A percentile compares a stretch with the other conserved stretches of the same genome.
Conservation (phyloP, 2,888 invertebrate species). For the Stegana nigrithorax region DNA sequence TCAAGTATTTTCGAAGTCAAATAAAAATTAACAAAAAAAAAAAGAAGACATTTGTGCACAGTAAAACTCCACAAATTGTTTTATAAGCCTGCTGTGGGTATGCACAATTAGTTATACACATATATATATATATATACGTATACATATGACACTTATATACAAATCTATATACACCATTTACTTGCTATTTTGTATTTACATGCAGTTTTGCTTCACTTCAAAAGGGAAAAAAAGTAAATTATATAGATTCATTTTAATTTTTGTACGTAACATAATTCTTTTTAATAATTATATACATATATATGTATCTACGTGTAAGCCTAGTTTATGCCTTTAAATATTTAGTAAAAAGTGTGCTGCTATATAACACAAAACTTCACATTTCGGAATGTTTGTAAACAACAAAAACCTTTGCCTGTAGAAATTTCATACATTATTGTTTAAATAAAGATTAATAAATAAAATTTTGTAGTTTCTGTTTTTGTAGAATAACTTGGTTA, state of each 20-base stretch:
- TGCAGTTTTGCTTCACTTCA: not conserved
- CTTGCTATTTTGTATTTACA: not conserved
- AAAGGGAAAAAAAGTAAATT: not conserved
- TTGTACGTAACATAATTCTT: not conserved
- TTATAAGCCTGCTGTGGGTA: too few relatives aligned
- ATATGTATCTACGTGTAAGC: too few relatives aligned
- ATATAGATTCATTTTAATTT: not conserved
- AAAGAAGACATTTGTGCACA: too few relatives aligned
- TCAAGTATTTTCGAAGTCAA: too few relatives aligned
- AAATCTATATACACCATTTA: not conserved
- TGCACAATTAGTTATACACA: not conserved
- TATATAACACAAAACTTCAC: too few relatives aligned
- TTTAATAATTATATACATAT: too few relatives aligned
- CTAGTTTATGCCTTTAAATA: not conserved
- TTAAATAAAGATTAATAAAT: conserved; percentile 4
- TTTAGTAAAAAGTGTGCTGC: not conserved
- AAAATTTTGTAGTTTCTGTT: too few relatives aligned
- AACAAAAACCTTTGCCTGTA: not conserved
- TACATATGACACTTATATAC: not conserved
- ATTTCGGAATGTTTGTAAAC: not conserved
- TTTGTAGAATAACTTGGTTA: too few relatives aligned
- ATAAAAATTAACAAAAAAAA: too few relatives aligned
- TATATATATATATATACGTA: not conserved
- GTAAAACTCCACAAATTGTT: too few relatives aligned
- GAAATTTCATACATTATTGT: conserved; percentile 11